Evolutionary conservation across 2,888 invertebrate species (phyloP).

Genomic region (Drosophila kambysellisi): DNA sequence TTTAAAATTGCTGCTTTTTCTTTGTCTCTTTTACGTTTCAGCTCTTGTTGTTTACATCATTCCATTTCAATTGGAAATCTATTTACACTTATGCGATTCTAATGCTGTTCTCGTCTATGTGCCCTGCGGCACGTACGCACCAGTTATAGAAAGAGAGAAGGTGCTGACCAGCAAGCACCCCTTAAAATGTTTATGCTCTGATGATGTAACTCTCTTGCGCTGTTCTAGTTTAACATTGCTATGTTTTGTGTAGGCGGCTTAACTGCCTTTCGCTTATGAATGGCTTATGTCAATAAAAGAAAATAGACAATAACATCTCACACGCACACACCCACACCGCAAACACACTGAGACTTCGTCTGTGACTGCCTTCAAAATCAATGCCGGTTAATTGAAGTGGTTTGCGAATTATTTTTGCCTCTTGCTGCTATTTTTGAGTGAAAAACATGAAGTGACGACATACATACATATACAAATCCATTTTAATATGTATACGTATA

Average conservation of each 20-base stretch:
- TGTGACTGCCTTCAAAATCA: conserved; percentile 70
- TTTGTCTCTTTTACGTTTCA: not conserved
- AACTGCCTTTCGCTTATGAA: conserved; percentile 60
- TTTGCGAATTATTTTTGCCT: conserved; percentile 44
- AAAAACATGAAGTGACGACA: conserved; percentile 37
- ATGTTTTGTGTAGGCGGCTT: conserved; percentile 29
- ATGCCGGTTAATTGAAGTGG: conserved; percentile 70
- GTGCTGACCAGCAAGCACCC: conserved; percentile 41
- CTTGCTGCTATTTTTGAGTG: conserved; percentile 31
- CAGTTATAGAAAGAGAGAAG: conserved; percentile 3
- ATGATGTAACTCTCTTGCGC: conserved; percentile 18
- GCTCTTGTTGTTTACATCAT: conserved; percentile 32
- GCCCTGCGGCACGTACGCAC: conserved; percentile 68
- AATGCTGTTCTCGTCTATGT: conserved; percentile 45
- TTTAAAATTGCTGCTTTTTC: conserved; percentile 1
- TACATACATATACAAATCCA: conserved; percentile 15
- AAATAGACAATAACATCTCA: conserved; percentile 40
- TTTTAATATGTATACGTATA: not conserved
- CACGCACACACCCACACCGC: conserved; percentile 15
- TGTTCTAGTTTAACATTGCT: conserved; percentile 28
- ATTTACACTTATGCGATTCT: conserved; percentile 53
- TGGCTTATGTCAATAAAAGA: conserved; percentile 33
- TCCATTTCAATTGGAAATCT: conserved; percentile 27
- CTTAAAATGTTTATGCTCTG: conserved; percentile 53
- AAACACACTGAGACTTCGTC: conserved; percentile 19